Evolutionary conservation across 2,113 vertebrate species (phyloP), one percentile per base, ranked within the genome.

Genomic region (Plotosus lineatus): DNA sequence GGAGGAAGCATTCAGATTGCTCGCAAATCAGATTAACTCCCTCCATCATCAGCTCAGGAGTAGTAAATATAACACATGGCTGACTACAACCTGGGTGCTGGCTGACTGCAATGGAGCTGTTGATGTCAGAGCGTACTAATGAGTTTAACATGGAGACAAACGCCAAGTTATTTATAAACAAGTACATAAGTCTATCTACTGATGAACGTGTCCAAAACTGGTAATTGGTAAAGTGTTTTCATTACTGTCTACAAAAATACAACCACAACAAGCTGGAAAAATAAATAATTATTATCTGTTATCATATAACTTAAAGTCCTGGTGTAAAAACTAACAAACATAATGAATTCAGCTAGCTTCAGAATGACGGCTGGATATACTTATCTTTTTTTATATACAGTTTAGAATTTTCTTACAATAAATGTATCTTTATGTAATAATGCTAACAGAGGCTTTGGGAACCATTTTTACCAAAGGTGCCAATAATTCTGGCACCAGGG

Each of bases 11-110:
- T 48, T 82, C 77, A 11, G 82, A 77, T 86, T 79, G 75, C 53
- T 42, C 66, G 26, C 28, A 69, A 81, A 85, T 80, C 50, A 66
- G 83, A 85, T 85, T 76, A 84, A 84, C 71, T 50, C 78, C 38
- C 50, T 56, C 63, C 33, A 38, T 76, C 68, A 80, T 80, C 69
- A 53, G 71, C 48, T 31, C n/a, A 58, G 50, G 10, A 48, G 31
- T 4, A 75, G 75, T 83, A 85, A 76, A 83, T 51, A 76, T 84
- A 86, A 21, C 46, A 7, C 3, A 3, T 3, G 0, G 10, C 36
- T 61, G 58, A n/a, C 46, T 44, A 8, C 3, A 3, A 9, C 33
- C 83, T 12, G 40, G 36, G 19, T 53, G 44, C 65, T 11, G 77
- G 75, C n/a, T 48, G 56, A 84, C 79, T 66, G 3, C 66, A 19